Base-by-base conservation (phyloP, 2,888 invertebrate genomes). In the Drosophila ustulata region DNA sequence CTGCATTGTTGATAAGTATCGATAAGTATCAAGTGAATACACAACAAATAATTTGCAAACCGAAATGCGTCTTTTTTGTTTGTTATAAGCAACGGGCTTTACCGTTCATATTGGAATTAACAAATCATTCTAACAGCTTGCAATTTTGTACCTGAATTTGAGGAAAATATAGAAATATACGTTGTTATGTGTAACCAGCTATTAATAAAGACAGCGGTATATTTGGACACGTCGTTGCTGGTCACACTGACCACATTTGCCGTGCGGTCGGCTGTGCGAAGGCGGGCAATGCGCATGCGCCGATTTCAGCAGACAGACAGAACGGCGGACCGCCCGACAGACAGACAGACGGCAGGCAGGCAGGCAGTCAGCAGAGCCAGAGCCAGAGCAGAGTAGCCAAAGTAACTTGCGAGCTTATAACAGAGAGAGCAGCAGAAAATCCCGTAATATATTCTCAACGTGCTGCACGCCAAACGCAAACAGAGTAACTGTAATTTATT, bases 401-500 rank as follows among this genome's bases (percentile, higher is more conserved):
- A 77, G 78, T 77, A 67, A 78, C 78, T 67, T 58, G 75, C 65
- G 67, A 78, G 72, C 76, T 75, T 75, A 71, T 71, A 67, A 55
- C 66, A 78, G 65, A 65, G 57, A 63, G 74, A 78, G 77, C 80
- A 78, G 70, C 80, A 78, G 70, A 78, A 81, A 82, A 75, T 59
- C 37, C 78, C 78, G 78, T 77, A 78, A 74, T 76, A 76, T 74
- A 76, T 77, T 66, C 78, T 66, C 78, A 77, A 71, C 74, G 76
- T 77, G 78, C 76, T 77, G 63, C 63, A 66, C 69, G 76, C 73
- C 74, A 65, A 76, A 59, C 65, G 77, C 74, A 65, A 75, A 59
- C 65, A 73, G 77, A 73, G 77, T 61, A 73, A 41, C 39, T 7
- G 39, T 41, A 47, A 77, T 76, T 77, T 69, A 76, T 77, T 69